These are phyloP conservation scores for Adelosebastes latens DNA, from an alignment of 2,797 vertebrate species.

Conservation along the genomic window DNA sequence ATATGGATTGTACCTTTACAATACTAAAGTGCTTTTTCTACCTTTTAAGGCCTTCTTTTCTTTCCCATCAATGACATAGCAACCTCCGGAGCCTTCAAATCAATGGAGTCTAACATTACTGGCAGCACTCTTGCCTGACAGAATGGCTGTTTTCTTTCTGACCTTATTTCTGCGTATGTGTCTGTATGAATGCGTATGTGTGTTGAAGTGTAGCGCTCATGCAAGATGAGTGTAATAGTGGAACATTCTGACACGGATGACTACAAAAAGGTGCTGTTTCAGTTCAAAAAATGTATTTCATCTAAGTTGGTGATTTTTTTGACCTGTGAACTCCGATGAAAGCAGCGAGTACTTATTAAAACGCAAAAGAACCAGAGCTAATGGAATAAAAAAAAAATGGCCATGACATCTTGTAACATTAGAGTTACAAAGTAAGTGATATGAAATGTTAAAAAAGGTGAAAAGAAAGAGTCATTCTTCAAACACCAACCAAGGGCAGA, in stretches of 20 bases:
- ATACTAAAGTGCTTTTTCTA: background rate
- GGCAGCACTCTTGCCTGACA: conserved; percentile 17
- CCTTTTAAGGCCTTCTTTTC: background rate
- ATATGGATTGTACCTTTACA: background rate
- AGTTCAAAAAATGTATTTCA: background rate
- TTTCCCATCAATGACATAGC: background rate
- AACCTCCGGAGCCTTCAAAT: background rate
- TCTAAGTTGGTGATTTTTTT: background rate
- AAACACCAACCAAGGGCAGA: conserved; percentile 31
- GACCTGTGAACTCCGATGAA: conserved; percentile 2
- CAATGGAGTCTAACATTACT: background rate
- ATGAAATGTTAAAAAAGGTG: conserved; percentile 38
- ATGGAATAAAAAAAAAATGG: background rate
- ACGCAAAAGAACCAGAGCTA: background rate
- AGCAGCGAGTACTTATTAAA: background rate
- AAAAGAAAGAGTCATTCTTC: conserved; percentile 21
- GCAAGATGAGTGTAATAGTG: background rate
- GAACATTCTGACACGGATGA: background rate
- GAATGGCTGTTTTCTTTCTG: background rate
- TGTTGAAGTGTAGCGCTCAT: background rate
- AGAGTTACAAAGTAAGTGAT: conserved; percentile 15
- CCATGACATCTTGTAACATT: conserved; percentile 21
- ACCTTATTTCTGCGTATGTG: background rate
- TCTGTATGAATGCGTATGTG: background rate
- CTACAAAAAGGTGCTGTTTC: background rate